Evolutionary conservation across 2,888 invertebrate species (phyloP), one percentile per base, ranked within the genome.

Genomic region (Agrochola macilenta): DNA sequence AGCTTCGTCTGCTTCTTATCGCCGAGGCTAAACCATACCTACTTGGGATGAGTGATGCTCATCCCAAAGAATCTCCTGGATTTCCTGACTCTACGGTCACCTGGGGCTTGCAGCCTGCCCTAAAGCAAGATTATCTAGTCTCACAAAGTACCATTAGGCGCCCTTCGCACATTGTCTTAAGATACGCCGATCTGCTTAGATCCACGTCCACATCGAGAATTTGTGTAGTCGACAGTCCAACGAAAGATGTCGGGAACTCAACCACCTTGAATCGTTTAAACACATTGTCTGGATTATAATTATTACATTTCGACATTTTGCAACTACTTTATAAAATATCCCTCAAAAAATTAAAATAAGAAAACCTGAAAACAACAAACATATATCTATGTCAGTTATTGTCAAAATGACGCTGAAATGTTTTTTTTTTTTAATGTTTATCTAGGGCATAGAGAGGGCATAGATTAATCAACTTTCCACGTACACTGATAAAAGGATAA

Each of bases 241-340:
- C 95, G 68, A 93, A 95, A 20, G 95, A 95, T 82, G 90, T 90
- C 26, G 96, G 96, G 83, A 96, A 96, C 81, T 96, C 96, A 30
- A 96, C 83, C 14, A 96, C 89, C 87, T 94, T 92, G 81, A 96
- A 95, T 81, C 92, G 91, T 82, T 90, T 90, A 80, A 95, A 96
- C 60, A 95, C 90, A 81, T 93, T 94, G 82, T 96, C 95, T 17
- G 94, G 92, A 80, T 93, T 89, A 78, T 92, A 93, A 57, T 75
- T 76, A 26, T 89, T 86, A 88, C 96, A 96, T 74, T 81, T 75
- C 14, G 86, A 73, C 91, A 91, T 91, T 39, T 35, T 83, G 52
- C 39, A 69, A 54, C 12, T n/a, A 54, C 23, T 68, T 57, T 69
- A n/a, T 46, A 73, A 70, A 75, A 61, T 68, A 58, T 26, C 58